Conservation (phyloP, 2,888 invertebrate species). For the Graphium colonna region DNA sequence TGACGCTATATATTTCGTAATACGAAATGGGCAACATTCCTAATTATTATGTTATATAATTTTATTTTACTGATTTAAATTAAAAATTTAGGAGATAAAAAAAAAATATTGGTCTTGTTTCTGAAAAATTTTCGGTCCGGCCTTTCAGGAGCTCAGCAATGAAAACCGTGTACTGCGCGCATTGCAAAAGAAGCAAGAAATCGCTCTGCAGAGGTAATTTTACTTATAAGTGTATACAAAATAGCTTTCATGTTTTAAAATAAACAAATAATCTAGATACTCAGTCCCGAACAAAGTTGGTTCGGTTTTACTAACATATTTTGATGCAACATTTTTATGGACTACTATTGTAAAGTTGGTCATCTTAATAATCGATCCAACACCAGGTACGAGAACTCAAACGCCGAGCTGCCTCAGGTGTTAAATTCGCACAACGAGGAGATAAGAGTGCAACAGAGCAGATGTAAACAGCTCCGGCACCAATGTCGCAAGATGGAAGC, state of each 20-base stretch:
- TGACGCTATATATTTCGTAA: background rate
- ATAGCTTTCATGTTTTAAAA: too few species aligned
- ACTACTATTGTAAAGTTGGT: too few species aligned
- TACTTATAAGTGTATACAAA: background rate
- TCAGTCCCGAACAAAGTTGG: too few species aligned
- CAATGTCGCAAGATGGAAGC: conserved; percentile 82
- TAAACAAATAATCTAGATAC: too few species aligned
- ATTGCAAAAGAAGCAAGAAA: conserved; percentile 89
- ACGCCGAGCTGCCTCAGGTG: conserved; percentile 88
- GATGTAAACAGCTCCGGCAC: conserved; percentile 83
- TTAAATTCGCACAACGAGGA: conserved; percentile 89
- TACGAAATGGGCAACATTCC: too few species aligned
- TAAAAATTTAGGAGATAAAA: too few species aligned
- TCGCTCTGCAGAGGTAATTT: conserved; percentile 83
- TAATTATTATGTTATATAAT: too few species aligned
- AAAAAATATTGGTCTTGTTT: background rate
- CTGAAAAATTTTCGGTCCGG: background rate
- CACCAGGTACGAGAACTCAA: conserved; percentile 86
- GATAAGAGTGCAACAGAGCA: conserved; percentile 84
- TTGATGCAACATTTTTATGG: too few species aligned
- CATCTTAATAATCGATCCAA: too few species aligned
- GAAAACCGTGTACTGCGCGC: conserved; percentile 88
- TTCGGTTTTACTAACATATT: too few species aligned
- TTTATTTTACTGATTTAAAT: too few species aligned
- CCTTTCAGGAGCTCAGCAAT: conserved; percentile 67